Base-by-base conservation (phyloP, 2,797 vertebrate species). In the Silurus aristotelis region DNA sequence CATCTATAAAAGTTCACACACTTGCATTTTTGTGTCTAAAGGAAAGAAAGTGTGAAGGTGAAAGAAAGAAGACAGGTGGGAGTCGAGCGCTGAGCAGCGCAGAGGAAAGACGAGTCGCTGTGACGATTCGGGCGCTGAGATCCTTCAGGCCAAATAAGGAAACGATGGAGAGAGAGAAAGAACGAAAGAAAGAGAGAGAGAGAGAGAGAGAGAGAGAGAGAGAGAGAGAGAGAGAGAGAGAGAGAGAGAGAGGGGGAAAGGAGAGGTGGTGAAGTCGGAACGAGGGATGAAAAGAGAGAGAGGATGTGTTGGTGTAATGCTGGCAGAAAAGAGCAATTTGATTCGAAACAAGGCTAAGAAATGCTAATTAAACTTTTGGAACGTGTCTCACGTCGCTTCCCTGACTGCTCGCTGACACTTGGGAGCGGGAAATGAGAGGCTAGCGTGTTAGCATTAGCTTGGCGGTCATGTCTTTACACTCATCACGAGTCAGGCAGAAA, bases 341-440 rank as follows among this genome's bases (percentile, higher is more conserved):
- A 76, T 56, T 90, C 91, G 64, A 88, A 88, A 88, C 84, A 83
- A 87, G 76, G 87, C 86, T 81, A 80, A 82, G 87, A 83, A 86
- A 83, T 86, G 83, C 89, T 91, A 89, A 90, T 92, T 89, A 92
- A 91, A 93, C 89, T 90, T 91, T 92, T 87, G 91, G 89, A 92
- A 91, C 90, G 85, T 89, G 85, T 90, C 89, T 89, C 83, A 84
- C 72, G 72, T 76, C 7, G 3, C 48, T 9, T 17, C 52, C 7
- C 72, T 76, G 71, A 73, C 71, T 73, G 71, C 71, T 73, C 71
- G 14, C 71, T 73, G 72, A 56, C 72, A 76, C 15, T 9, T 56
- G 7, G 72, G n/a, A 27, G 71, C 43, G 70, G 2, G 43, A 14
- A n/a, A 72, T 72, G 70, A 20, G 43, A 56, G 15, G 73, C 25